Evolutionary conservation across 2,888 invertebrate species (phyloP).

Genomic region (Opisthograptis luteolata): DNA sequence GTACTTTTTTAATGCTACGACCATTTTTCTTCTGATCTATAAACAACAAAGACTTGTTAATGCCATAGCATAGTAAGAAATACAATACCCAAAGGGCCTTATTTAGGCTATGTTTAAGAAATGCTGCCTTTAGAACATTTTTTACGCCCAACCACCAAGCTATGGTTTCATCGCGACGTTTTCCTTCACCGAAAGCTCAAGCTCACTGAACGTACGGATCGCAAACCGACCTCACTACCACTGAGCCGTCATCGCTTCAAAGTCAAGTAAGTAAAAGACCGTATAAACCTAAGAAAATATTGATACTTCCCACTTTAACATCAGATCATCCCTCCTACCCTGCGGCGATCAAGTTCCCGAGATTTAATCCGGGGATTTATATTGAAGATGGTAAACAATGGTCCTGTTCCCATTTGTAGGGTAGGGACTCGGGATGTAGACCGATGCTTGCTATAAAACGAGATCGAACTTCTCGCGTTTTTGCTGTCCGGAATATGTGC

Average conservation of each 20-base stretch:
- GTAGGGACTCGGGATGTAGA: too few relatives aligned
- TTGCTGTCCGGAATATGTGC: conserved; percentile 4
- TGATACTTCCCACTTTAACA: conserved; percentile 7
- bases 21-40: too few relatives aligned
- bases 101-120: too few relatives aligned
- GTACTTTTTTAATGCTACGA: too few relatives aligned
- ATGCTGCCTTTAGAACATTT: background rate
- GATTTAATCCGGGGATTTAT: conserved; percentile 8
- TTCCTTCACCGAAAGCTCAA: too few relatives aligned
- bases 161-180: too few relatives aligned
- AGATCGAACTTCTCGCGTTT: conserved; percentile 4
- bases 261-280: background rate
- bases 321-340: conserved; percentile 5
- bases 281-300: conserved; percentile 13
- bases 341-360: conserved; percentile 4
- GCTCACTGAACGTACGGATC: too few relatives aligned
- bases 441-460: conserved; percentile 11
- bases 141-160: background rate
- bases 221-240: too few relatives aligned
- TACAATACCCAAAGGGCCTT: too few relatives aligned
- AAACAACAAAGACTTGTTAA: too few relatives aligned
- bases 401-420: background rate
- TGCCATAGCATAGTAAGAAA: too few relatives aligned
- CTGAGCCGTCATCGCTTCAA: too few relatives aligned
- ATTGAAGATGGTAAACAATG: conserved; percentile 4